Percentiles rank a stretch among this genome's conserved stretches.
These are phyloP conservation scores for Perognathus longimembris DNA, from an alignment of 2,113 vertebrate genomes.

Conservation along the genomic window DNA sequence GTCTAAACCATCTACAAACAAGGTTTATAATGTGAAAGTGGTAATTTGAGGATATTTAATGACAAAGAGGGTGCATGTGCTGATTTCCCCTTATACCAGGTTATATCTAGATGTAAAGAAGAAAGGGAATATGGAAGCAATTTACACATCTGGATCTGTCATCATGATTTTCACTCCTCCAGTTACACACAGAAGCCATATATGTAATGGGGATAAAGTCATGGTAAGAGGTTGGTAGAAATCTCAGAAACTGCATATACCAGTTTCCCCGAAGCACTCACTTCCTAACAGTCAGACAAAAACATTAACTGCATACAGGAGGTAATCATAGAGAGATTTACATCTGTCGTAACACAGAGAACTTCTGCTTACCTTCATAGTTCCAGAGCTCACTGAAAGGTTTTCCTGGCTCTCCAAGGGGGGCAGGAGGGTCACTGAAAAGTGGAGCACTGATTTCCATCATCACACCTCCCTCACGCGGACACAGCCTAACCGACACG, in stretches of 20 bases:
- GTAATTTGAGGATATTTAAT: constrained; percentile 46
- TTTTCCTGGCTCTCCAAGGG: constrained; percentile 87
- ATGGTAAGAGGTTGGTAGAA: background rate
- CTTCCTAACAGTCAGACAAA: constrained; percentile 45
- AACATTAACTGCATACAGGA: constrained; percentile 47
- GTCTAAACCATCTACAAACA: constrained; percentile 19
- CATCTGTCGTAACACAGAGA: constrained; percentile 46
- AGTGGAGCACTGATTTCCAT: constrained; percentile 91
- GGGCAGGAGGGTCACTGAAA: constrained; percentile 92
- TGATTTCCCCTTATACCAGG: too few relatives aligned
- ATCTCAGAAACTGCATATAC: background rate
- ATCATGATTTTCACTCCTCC: background rate
- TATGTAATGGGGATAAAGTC: background rate
- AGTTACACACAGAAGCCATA: background rate
- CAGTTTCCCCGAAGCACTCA: constrained; percentile 20
- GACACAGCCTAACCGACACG: constrained; percentile 86
- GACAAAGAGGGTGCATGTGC: constrained; percentile 12
- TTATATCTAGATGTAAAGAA: too few relatives aligned
- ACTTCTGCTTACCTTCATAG: constrained; percentile 90
- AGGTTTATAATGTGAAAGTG: constrained; percentile 35
- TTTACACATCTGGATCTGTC: constrained; percentile 8
- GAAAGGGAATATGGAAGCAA: too few relatives aligned
- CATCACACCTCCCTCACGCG: constrained; percentile 86
- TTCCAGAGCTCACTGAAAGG: constrained; percentile 93
- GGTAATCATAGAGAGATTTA: constrained; percentile 72